These are phyloP conservation scores for Onychomys torridus DNA, from an alignment of 2,797 vertebrate genomes.

Conservation along the genomic window DNA sequence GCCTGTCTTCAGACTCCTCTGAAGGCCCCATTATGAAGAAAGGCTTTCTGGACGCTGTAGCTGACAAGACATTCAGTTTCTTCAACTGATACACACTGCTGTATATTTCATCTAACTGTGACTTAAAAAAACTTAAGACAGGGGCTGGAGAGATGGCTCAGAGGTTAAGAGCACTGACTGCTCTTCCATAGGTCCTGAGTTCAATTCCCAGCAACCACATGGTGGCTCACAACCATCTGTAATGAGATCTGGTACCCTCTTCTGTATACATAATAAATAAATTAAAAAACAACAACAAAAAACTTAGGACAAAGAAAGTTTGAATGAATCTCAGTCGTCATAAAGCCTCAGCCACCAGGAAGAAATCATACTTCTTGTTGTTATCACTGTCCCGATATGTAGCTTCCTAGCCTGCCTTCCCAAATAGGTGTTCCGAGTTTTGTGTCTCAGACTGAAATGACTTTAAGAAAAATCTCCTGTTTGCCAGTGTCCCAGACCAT, in stretches of 20 bases:
- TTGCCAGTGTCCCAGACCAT: accelerated
- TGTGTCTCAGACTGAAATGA: neutral
- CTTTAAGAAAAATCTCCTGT: neutral
- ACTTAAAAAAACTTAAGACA: neutral
- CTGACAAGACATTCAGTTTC: neutral
- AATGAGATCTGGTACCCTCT: too few relatives aligned
- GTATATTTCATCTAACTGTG: neutral
- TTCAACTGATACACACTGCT: neutral
- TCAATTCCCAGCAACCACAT: too few relatives aligned
- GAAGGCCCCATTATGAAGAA: neutral
- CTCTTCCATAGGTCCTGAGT: too few relatives aligned
- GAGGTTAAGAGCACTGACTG: too few relatives aligned
- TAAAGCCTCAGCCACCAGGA: neutral
- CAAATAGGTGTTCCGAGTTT: neutral
- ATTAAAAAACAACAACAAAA: too few relatives aligned
- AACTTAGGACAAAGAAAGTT: neutral
- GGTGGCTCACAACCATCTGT: too few relatives aligned
- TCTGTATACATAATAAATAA: too few relatives aligned
- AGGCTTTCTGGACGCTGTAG: neutral
- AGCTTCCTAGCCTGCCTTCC: neutral
- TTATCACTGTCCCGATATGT: neutral
- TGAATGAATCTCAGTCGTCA: neutral
- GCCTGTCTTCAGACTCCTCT: neutral
- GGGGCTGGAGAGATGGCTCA: too few relatives aligned
- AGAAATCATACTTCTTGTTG: neutral